These are phyloP conservation scores for Epinephelus moara DNA, from an alignment of 2,113 vertebrate species.

Conservation along the genomic window DNA sequence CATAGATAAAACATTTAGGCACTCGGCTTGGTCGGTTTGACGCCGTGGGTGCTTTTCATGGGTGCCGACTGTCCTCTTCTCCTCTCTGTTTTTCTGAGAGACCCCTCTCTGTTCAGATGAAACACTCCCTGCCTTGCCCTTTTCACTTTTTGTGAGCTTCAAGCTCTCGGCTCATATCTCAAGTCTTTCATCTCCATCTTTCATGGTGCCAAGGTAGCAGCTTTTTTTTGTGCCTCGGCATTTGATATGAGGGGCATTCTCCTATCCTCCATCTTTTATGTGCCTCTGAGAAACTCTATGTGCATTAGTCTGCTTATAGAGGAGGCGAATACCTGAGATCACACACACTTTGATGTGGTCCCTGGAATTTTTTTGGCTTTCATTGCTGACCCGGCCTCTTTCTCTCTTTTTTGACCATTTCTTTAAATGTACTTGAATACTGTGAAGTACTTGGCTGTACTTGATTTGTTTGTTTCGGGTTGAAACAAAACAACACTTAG, in stretches of 20 bases:
- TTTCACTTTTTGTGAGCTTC: conserved; percentile 53
- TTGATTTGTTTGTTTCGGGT: conserved; percentile 11
- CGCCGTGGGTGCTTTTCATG: neutral
- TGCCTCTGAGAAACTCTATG: conserved; percentile 45
- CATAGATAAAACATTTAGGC: conserved; percentile 14
- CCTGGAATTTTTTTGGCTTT: conserved; percentile 44
- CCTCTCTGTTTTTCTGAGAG: conserved; percentile 41
- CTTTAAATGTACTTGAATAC: conserved; percentile 18
- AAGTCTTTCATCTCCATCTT: conserved; percentile 73
- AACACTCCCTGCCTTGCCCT: conserved; percentile 38
- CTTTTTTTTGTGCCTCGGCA: conserved; percentile 33
- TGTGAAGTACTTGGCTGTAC: neutral
- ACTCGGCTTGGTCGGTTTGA: conserved; percentile 9
- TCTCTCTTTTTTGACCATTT: conserved; percentile 26
- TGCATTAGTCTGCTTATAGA: conserved; percentile 46
- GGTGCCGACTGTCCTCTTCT: conserved; percentile 27
- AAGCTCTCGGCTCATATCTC: conserved; percentile 54
- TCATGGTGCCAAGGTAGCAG: conserved; percentile 55
- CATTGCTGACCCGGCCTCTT: conserved; percentile 22
- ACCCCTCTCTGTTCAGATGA: conserved; percentile 51
- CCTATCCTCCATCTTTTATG: conserved; percentile 58
- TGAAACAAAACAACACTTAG: neutral
- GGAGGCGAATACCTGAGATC: conserved; percentile 43
- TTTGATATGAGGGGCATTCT: conserved; percentile 49
- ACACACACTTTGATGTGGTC: conserved; percentile 62